Base-by-base conservation (phyloP, 2,888 invertebrate species). In the Alviniconcha strummeri region DNA sequence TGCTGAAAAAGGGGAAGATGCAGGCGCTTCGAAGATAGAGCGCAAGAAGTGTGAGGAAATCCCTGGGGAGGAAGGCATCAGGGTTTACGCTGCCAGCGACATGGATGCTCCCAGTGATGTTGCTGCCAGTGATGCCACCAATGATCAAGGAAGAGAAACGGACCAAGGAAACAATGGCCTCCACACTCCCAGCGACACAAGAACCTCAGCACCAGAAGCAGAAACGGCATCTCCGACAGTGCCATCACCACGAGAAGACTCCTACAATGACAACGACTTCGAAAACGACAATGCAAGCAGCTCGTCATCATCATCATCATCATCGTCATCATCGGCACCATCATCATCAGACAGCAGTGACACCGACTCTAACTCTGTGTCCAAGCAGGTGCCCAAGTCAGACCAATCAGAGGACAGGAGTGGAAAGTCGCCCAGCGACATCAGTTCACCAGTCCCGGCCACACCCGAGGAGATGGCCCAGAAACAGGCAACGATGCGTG, bases 401-500 rank as follows among this genome's bases (percentile, higher is more conserved):
- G 78, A 78, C 78, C 78, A 64, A 17, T 77, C 77, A 19, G 77
- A 77, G 57, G 75, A 75, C 8, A 75, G 57, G 19, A 11, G 19
- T 6, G 56, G 78, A 4, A 77, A 57, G 13, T 78, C 78, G 17
- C 69, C 67, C 54, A 9, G 11, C 15, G 80, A 80, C 69, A 4
- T 55, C 55, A 54, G 55, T 69, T 80, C 80, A 0, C 80, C 80
- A 5, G 5, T 80, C 13, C 80, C 80, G n/a, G 69, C 80, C 69
- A 71, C 80, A 0, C 80, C 80, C 9, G 80, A 80, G 69, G 80
- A 80, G 69, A 80, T 80, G 80, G 80, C 80, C n/a, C 60, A 4
- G 69, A 80, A 80, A 56, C 80, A 80, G 56, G 80, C 67, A 17
- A n/a, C n/a, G n/a, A 80, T 80, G 80, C 67, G 80, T 13, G 80